Conservation (phyloP, 1,140 invertebrate species). For the Dendroctonus valens region DNA sequence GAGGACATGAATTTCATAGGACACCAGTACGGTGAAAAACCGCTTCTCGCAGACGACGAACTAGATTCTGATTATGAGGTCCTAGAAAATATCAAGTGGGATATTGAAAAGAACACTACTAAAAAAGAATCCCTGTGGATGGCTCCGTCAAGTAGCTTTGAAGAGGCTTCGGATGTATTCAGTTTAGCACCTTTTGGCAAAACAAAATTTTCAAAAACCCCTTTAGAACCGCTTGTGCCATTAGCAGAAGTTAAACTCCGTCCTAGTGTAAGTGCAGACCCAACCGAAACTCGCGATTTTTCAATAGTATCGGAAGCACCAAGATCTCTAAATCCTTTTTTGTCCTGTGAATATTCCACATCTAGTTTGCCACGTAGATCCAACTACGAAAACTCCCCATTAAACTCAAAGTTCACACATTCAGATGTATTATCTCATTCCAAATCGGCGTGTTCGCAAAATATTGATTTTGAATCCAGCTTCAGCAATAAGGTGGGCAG, state of each 20-base stretch:
- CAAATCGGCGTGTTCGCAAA: too few species aligned
- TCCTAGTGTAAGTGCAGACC: not conserved
- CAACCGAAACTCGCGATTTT: not conserved
- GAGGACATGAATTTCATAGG: slow-evolving; percentile 63
- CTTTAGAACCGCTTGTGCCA: not conserved
- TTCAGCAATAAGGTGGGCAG: too few species aligned
- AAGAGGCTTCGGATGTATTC: slow-evolving; percentile 65
- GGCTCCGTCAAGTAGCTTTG: slow-evolving; percentile 44
- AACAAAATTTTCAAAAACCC: slow-evolving; percentile 47
- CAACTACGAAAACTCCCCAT: slow-evolving; percentile 37
- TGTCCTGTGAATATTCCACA: slow-evolving; percentile 30
- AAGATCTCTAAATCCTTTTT: slow-evolving; percentile 38
- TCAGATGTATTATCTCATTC: too few species aligned
- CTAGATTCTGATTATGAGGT: slow-evolving; percentile 64
- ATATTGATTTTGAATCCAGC: too few species aligned
- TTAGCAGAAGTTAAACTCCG: too few species aligned
- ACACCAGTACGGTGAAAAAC: slow-evolving; percentile 77
- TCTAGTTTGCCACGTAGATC: slow-evolving; percentile 34
- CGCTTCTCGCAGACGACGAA: slow-evolving; percentile 76
- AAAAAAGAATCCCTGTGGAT: slow-evolving; percentile 42
- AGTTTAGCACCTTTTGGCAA: slow-evolving; percentile 71
- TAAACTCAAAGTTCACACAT: too few species aligned
- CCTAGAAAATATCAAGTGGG: slow-evolving; percentile 45
- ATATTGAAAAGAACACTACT: slow-evolving; percentile 43
- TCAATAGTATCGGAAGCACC: slow-evolving; percentile 1